Evolutionary conservation across 2,888 invertebrate species (phyloP).

Genomic region (Itoplectis maculator): DNA sequence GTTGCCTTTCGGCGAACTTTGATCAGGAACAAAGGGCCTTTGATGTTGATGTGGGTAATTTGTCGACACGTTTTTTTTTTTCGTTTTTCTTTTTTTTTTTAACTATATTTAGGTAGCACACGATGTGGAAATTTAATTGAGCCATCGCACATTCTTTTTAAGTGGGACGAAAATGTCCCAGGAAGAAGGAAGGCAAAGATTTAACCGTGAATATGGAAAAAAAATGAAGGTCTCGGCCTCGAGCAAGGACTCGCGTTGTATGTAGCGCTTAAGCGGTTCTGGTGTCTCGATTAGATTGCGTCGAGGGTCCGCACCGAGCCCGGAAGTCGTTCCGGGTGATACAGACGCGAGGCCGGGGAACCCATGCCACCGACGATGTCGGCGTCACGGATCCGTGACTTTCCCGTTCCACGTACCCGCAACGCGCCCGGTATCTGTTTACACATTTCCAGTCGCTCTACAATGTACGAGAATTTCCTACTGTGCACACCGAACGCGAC

Average conservation of each 20-base stretch:
- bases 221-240: conserved; percentile 1
- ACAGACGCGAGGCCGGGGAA: conserved; percentile 43
- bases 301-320: conserved; percentile 59
- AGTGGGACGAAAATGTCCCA: too few relatives aligned
- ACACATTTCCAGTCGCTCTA: conserved; percentile 13
- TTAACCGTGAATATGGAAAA: neutral
- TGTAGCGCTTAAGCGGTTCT: conserved; percentile 26
- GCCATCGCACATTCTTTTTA: too few relatives aligned
- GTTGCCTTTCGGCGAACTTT: conserved; percentile 23
- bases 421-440: neutral
- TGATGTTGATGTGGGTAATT: conserved; percentile 18
- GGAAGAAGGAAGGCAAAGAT: neutral
- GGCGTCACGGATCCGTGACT: conserved; percentile 27
- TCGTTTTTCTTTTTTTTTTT: too few relatives aligned
- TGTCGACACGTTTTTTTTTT: conserved; percentile 10
- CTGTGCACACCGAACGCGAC: neutral
- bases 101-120: too few relatives aligned
- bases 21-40: conserved; percentile 13
- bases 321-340: conserved; percentile 66
- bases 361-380: conserved; percentile 23
- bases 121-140: too few relatives aligned
- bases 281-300: conserved; percentile 66
- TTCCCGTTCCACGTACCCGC: conserved; percentile 14
- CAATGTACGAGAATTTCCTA: neutral
- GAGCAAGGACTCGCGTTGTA: conserved; percentile 4